Base-by-base conservation (phyloP, 2,113 vertebrate species). In the Sorex fumeus region DNA sequence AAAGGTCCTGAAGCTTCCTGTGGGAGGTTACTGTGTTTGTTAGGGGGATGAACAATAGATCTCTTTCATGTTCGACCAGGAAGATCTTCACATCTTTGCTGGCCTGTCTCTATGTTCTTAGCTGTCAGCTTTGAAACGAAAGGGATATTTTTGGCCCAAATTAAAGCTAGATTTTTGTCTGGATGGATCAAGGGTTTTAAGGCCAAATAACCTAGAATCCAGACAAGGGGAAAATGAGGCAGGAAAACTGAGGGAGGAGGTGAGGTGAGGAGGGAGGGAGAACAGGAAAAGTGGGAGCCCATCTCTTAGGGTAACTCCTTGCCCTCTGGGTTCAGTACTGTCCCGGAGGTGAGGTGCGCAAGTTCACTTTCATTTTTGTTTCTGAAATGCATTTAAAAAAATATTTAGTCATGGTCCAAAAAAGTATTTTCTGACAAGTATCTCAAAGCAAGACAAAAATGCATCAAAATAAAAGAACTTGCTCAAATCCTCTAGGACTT, bases 171-270 rank as follows among this genome's bases (percentile, higher is more conserved):
- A 23, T 76, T 66, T 21, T 62, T 67, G 30, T 79, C 40, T 79
- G 66, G 15, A 34, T 70, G n/a, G 70, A 5, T 32, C 47, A 12
- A 47, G 47, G 47, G 47, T 50, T 50, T 13, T 50, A 50, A 7
- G 47, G 47, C 47, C 47, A 50, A 50, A 13, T 10, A 12, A 50
- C 47, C 47, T 50, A 71, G n/a, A 19, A 34, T n/a, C 18, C 8
- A 72, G 34, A 40, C 34, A 40, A 40, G 11, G 19, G 32, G 32
- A 25, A 79, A 66, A 66, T 32, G 66, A 72, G 34, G 30, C 18
- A 50, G 36, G 77, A n/a, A 47, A 12, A 6, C 1, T 8, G 60
- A 66, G 30, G 0, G 2, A 4, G 0, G 32, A 4, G 23, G 1
- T 23, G 57, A 8, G 40, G 40, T 12, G 34, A 8, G 4, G 25